phyloP scores from a whole-genome alignment of 2,797 vertebrate genomes.

The Otolemur crassicaudatus region DNA sequence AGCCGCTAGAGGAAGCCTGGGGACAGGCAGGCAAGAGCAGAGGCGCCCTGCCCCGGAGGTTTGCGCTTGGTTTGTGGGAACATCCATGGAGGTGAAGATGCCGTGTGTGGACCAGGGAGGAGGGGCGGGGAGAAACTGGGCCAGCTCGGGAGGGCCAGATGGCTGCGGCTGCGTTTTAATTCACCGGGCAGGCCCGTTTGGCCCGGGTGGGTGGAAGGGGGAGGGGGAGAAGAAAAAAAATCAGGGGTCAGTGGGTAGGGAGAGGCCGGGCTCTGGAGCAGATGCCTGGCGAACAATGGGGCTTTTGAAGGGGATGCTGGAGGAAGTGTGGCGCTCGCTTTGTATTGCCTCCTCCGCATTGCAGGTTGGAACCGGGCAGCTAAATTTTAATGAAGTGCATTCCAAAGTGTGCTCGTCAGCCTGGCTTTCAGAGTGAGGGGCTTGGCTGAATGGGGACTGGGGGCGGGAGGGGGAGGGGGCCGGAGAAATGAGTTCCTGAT shows the following conservation, averaged over 20 bases:
- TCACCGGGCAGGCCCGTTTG: conserved; percentile 85
- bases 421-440: conserved; percentile 80
- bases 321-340: conserved; percentile 96
- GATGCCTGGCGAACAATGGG: conserved; percentile 97
- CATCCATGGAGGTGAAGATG: conserved; percentile 82
- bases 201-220: conserved; percentile 27
- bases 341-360: conserved; percentile 95
- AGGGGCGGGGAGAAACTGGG: conserved; percentile 57
- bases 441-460: conserved; percentile 80
- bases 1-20: conserved; percentile 52
- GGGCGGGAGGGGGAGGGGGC: conserved; percentile 61
- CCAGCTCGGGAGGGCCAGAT: conserved; percentile 92
- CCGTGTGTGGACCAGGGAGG: conserved; percentile 71
- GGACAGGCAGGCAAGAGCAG: conserved; percentile 21
- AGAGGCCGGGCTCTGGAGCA: conserved; percentile 95
- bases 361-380: conserved; percentile 96
- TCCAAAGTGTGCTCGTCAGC: conserved; percentile 91
- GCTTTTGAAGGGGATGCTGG: conserved; percentile 92
- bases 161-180: conserved; percentile 92
- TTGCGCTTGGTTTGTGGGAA: conserved; percentile 65
- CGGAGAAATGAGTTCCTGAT: conserved; percentile 77
- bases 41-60: conserved; percentile 58
- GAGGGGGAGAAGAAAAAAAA: neutral
- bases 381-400: conserved; percentile 96
- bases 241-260: conserved; percentile 91